Conservation (phyloP, 2,113 vertebrate species). For the Clinocottus analis region DNA sequence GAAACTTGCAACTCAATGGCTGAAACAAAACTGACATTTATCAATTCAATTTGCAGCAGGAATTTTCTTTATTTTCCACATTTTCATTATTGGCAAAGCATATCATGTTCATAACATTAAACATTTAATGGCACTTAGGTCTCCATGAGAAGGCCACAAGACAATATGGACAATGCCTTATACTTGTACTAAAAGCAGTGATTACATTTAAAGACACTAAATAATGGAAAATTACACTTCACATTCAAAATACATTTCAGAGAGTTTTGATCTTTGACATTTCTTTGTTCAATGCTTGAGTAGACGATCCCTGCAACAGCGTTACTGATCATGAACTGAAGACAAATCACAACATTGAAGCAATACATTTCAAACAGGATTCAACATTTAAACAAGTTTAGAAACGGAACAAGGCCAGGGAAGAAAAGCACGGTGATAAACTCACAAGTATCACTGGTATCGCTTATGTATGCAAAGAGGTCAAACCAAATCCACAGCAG, state of each 20-base stretch:
- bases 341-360: conserved; percentile 28
- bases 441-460: conserved; percentile 34
- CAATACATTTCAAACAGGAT: conserved; percentile 26
- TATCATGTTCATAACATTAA: conserved; percentile 33
- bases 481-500: neutral
- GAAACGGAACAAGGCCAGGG: conserved; percentile 53
- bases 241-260: conserved; percentile 6
- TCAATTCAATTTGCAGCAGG: conserved; percentile 21
- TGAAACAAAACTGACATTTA: neutral
- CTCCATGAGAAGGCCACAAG: conserved; percentile 62
- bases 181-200: neutral
- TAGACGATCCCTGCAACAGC: neutral
- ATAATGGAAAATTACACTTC: neutral
- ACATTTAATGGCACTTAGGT: conserved; percentile 66
- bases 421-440: conserved; percentile 50
- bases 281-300: neutral
- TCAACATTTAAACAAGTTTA: conserved; percentile 17
- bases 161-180: conserved; percentile 1
- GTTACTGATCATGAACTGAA: conserved; percentile 14
- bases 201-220: neutral
- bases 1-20: neutral
- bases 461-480: conserved; percentile 1
- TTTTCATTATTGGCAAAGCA: conserved; percentile 52
- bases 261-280: conserved; percentile 1
- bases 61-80: conserved; percentile 55